Conservation (phyloP, 2,113 vertebrate species). For the Perccottus glenii region DNA sequence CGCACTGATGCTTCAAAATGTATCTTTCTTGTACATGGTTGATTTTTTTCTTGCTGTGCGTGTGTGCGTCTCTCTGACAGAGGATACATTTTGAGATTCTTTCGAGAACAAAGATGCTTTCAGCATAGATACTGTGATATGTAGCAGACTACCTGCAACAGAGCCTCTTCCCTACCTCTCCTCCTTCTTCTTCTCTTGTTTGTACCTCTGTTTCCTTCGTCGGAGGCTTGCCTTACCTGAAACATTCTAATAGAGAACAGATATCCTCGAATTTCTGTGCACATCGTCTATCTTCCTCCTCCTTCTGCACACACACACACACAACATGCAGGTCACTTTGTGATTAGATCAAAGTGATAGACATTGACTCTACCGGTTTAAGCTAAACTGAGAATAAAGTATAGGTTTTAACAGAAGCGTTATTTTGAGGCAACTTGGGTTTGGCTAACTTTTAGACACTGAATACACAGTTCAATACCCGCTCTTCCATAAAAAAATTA, state of each 20-base stretch:
- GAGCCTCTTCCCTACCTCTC: slow-evolving; percentile 69
- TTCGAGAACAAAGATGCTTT: slow-evolving; percentile 85
- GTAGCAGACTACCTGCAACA: slow-evolving; percentile 85
- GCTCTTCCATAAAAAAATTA: neutral
- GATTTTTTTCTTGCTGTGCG: slow-evolving; percentile 71
- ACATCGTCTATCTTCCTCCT: slow-evolving; percentile 70
- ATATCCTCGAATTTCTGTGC: slow-evolving; percentile 97
- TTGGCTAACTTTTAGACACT: slow-evolving; percentile 28
- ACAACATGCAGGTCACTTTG: slow-evolving; percentile 54
- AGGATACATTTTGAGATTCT: slow-evolving; percentile 93
- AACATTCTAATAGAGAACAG: slow-evolving; percentile 99
- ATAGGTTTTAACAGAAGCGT: slow-evolving; percentile 49
- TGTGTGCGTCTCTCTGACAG: slow-evolving; percentile 73
- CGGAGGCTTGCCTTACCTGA: slow-evolving; percentile 90
- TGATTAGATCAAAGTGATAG: slow-evolving; percentile 67
- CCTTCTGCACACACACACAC: slow-evolving; percentile 44
- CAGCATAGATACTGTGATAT: slow-evolving; percentile 86
- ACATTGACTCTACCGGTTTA: slow-evolving; percentile 46
- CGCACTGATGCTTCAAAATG: slow-evolving; percentile 96
- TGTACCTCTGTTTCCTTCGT: slow-evolving; percentile 78
- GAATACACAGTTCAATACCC: neutral
- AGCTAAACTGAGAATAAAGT: slow-evolving; percentile 33
- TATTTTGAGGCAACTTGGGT: slow-evolving; percentile 75
- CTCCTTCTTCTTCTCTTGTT: slow-evolving; percentile 73
- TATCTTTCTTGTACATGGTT: slow-evolving; percentile 82